Evolutionary conservation across 2,888 invertebrate species (phyloP).

Genomic region (Ganaspis brasiliensis): DNA sequence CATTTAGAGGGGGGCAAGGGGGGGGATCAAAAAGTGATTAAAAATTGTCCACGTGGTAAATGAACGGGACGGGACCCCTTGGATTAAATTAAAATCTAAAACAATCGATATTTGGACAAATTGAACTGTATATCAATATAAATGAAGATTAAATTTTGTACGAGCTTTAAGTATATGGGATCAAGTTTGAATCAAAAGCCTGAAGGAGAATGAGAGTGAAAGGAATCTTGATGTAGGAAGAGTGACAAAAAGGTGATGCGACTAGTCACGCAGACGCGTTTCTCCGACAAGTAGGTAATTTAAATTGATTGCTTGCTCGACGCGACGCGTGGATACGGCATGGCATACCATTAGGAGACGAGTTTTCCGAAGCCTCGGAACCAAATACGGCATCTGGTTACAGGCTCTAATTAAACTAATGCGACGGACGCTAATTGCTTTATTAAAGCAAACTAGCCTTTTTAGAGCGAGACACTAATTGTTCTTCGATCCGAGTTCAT

Average conservation of each 20-base stretch:
- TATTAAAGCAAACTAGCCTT: slow-evolving; percentile 32
- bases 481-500: slow-evolving; percentile 29
- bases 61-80: too few species aligned
- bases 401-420: slow-evolving; percentile 36
- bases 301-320: slow-evolving; percentile 20
- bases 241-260: slow-evolving; percentile 42
- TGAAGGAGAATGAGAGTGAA: slow-evolving; percentile 16
- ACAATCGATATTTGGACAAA: too few species aligned
- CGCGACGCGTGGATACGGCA: slow-evolving; percentile 1
- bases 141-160: too few species aligned
- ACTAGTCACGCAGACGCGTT: slow-evolving; percentile 24
- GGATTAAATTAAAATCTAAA: too few species aligned
- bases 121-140: too few species aligned
- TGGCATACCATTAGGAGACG: background rate
- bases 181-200: background rate
- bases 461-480: slow-evolving; percentile 31
- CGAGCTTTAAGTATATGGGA: background rate
- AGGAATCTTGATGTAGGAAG: slow-evolving; percentile 21
- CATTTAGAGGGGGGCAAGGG: too few species aligned
- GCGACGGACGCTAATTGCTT: slow-evolving; percentile 40
- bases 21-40: too few species aligned
- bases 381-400: slow-evolving; percentile 39
- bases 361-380: slow-evolving; percentile 24
- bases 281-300: slow-evolving; percentile 35
- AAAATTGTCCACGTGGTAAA: too few species aligned